Evolutionary conservation across 1,140 invertebrate genomes (phyloP).

Genomic region (Belonocnema kinseyi): DNA sequence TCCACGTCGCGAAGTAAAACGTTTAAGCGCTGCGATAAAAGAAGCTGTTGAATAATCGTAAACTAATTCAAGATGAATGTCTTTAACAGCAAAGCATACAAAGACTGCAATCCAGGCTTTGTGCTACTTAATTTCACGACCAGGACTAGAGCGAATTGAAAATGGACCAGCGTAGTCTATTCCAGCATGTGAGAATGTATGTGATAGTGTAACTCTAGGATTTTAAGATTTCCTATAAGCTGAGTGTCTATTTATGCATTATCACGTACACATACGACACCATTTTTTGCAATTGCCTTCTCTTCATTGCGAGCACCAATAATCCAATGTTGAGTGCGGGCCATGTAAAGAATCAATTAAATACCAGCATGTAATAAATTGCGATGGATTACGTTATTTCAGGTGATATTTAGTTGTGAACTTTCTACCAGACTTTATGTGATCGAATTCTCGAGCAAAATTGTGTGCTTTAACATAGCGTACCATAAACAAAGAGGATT

Average conservation of each 20-base stretch:
- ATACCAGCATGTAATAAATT: background rate
- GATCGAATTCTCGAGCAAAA: background rate
- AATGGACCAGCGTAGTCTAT: too few relatives aligned
- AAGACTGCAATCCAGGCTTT: background rate
- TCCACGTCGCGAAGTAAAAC: slow-evolving; percentile 50
- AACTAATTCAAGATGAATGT: slow-evolving; percentile 58
- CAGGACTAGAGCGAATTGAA: slow-evolving; percentile 46
- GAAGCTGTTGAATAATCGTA: too few relatives aligned
- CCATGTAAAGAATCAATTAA: slow-evolving; percentile 33
- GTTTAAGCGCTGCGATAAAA: too few relatives aligned
- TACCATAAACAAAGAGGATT: background rate
- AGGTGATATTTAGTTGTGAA: too few relatives aligned
- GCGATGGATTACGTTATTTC: too few relatives aligned
- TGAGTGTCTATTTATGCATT: slow-evolving; percentile 48
- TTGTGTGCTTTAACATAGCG: background rate
- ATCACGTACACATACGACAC: slow-evolving; percentile 44
- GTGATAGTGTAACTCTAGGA: slow-evolving; percentile 45
- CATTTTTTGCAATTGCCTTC: slow-evolving; percentile 48
- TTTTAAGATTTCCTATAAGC: too few relatives aligned
- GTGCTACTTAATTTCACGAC: slow-evolving; percentile 17
- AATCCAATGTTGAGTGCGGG: slow-evolving; percentile 41
- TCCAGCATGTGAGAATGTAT: slow-evolving; percentile 63
- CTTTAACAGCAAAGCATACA: slow-evolving; percentile 36
- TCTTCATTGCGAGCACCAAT: too few relatives aligned
- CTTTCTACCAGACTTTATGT: too few relatives aligned